phyloP scores from a whole-genome alignment of 2,113 vertebrate species.

The Myiagra hebetior region DNA sequence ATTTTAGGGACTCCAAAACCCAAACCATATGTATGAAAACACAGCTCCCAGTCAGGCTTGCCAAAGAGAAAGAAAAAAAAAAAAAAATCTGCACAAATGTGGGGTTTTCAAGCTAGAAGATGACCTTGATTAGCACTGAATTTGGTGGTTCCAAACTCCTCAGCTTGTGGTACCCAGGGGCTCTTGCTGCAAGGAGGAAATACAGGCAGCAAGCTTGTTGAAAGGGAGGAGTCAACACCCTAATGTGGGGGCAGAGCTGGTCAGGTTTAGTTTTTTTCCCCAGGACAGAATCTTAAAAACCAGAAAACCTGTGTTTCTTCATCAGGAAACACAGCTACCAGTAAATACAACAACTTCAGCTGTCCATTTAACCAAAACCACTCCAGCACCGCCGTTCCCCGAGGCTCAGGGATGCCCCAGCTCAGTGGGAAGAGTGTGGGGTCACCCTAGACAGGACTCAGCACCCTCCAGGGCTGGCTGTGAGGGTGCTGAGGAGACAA shows the following conservation, averaged over 20 bases:
- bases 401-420: not conserved
- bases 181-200: not conserved
- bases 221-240: not conserved
- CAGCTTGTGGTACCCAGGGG: not conserved
- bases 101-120: not conserved
- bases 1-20: not conserved
- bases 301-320: not conserved
- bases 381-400: rapidly evolving
- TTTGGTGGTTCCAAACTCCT: not conserved
- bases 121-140: not conserved
- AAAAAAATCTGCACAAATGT: not conserved
- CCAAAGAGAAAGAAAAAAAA: not conserved
- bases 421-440: not conserved
- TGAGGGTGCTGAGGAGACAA: not conserved
- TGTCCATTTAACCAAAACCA: not conserved
- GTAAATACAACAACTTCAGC: not conserved
- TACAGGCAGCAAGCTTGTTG: not conserved
- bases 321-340: not conserved
- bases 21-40: not conserved
- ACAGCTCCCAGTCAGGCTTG: not conserved
- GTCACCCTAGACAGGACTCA: not conserved
- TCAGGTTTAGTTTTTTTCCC: not conserved
- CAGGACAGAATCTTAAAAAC: not conserved
- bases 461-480: not conserved
- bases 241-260: not conserved